Evolutionary conservation across 2,888 invertebrate genomes (phyloP).

Genomic region (Dioctria linearis): DNA sequence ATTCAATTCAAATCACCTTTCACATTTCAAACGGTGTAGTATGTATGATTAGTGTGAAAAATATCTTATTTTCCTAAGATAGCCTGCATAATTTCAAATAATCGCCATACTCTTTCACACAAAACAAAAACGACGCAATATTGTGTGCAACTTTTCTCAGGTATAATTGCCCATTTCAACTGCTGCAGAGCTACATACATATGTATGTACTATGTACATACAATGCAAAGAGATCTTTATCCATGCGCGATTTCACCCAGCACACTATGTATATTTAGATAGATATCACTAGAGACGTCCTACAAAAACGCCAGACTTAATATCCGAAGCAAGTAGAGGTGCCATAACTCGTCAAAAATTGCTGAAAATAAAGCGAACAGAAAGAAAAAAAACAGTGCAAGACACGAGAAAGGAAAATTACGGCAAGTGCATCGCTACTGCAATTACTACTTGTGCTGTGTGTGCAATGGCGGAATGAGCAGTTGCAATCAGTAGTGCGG

Average conservation of each 20-base stretch:
- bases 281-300: constrained; percentile 20
- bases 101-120: no score
- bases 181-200: not conserved
- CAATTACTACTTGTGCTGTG: constrained; percentile 12
- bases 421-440: constrained; percentile 34
- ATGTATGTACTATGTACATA: not conserved
- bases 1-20: no score
- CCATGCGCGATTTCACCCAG: constrained; percentile 17
- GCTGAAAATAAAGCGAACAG: constrained; percentile 3
- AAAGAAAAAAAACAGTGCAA: not conserved
- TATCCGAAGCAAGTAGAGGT: constrained; percentile 8
- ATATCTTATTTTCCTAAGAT: no score
- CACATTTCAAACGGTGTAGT: no score
- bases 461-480: constrained; percentile 48
- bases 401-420: constrained; percentile 29
- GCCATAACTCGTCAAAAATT: constrained; percentile 50
- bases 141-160: constrained; percentile 42
- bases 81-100: no score
- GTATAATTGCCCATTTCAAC: constrained; percentile 31
- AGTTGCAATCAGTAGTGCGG: constrained; percentile 43
- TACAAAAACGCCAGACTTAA: constrained; percentile 4
- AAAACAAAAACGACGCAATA: no score
- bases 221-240: constrained; percentile 28
- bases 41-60: no score
- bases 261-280: not conserved